phyloP scores from a whole-genome alignment of 2,797 vertebrate genomes.

The Lepilemur ruficaudatus region DNA sequence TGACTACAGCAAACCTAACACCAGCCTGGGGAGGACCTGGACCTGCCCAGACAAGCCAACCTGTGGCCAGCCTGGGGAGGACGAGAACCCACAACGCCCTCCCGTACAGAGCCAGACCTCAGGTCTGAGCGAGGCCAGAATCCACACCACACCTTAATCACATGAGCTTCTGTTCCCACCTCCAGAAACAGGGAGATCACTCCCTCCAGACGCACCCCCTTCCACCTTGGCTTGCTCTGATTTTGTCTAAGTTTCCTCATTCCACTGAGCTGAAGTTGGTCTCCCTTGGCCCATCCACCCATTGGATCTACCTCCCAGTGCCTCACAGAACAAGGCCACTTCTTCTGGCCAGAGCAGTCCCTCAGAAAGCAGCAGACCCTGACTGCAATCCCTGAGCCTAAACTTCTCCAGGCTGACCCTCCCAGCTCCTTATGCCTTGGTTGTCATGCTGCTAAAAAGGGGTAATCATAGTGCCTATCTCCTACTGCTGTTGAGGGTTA shows the following conservation, averaged over 20 bases:
- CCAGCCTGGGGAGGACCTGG: too few relatives aligned
- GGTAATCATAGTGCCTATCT: neutral
- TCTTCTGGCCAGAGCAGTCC: neutral
- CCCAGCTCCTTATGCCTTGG: neutral
- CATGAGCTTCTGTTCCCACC: neutral
- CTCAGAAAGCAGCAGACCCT: neutral
- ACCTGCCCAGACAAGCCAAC: conserved; percentile 57
- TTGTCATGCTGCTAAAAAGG: neutral
- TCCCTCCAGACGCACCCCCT: neutral
- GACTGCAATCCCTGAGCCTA: neutral
- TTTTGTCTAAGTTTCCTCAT: neutral
- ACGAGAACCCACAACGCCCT: neutral
- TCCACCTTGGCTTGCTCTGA: neutral
- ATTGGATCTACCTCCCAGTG: neutral
- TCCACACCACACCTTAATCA: neutral
- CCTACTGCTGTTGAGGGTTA: neutral
- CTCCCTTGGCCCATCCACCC: neutral
- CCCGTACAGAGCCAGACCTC: neutral
- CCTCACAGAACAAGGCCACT: neutral
- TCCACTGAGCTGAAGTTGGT: neutral
- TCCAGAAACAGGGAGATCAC: neutral
- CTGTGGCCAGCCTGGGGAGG: neutral
- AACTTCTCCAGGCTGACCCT: neutral
- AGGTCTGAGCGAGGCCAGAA: neutral
- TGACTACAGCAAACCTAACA: neutral